Evolutionary conservation across 1,140 invertebrate species (phyloP).

Genomic region (Solenopsis invicta): DNA sequence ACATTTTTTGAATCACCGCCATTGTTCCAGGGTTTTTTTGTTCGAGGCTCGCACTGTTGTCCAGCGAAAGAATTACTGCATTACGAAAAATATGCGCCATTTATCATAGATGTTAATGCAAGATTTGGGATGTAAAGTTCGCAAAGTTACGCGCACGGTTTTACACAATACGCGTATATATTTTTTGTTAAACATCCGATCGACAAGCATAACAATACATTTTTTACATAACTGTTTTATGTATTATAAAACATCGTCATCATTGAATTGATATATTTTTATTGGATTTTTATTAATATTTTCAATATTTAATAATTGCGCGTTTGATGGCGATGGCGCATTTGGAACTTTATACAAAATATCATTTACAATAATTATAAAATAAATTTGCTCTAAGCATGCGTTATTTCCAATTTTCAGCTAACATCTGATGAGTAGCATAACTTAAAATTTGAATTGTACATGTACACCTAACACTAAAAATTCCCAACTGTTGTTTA

Average conservation of each 20-base stretch:
- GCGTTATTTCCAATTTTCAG: neutral
- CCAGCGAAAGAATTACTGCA: constrained; percentile 37
- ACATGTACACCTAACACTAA: neutral
- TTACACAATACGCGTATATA: neutral
- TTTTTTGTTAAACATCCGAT: constrained; percentile 23
- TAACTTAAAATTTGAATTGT: neutral
- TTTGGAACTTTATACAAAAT: neutral
- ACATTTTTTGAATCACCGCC: constrained; percentile 44
- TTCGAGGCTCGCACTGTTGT: neutral
- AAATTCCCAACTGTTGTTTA: neutral
- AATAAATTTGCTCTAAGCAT: neutral
- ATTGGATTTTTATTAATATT: neutral
- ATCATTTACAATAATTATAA: constrained; percentile 14
- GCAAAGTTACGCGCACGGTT: neutral
- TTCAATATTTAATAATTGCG: neutral
- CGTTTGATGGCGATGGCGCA: neutral
- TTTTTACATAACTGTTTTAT: neutral
- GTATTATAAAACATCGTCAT: constrained; percentile 8
- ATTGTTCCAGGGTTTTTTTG: constrained; percentile 51
- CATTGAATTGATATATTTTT: neutral
- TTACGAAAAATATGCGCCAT: constrained; percentile 51
- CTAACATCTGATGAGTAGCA: neutral
- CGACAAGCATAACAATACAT: constrained; percentile 16
- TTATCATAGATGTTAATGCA: constrained; percentile 48
- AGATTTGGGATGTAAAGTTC: constrained; percentile 23